phyloP scores from a whole-genome alignment of 2,888 invertebrate species.

The Scaptomyza polygonia region DNA sequence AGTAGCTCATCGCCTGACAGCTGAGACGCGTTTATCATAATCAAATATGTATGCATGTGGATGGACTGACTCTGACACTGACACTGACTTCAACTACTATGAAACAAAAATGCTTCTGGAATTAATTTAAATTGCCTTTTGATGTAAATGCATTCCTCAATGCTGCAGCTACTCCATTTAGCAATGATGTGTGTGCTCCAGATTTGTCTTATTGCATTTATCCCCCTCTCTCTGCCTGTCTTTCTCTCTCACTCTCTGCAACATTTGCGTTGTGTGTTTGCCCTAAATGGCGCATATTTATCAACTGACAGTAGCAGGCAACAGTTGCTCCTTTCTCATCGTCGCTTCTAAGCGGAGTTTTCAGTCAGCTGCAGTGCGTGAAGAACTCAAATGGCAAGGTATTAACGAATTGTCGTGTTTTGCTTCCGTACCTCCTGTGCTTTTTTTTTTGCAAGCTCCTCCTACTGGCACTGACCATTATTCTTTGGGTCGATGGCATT shows the following conservation, averaged over 20 bases:
- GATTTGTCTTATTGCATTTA: slow-evolving; percentile 60
- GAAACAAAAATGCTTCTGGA: slow-evolving; percentile 65
- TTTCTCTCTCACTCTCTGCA: slow-evolving; percentile 37
- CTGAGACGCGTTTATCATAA: slow-evolving; percentile 82
- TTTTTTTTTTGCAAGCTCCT: too few species aligned
- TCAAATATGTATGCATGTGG: slow-evolving; percentile 77
- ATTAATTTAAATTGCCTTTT: slow-evolving; percentile 84
- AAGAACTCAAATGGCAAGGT: slow-evolving; percentile 80
- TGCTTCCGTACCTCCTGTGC: slow-evolving; percentile 1
- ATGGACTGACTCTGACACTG: slow-evolving; percentile 56
- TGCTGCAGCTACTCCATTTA: slow-evolving; percentile 38
- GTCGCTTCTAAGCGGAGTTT: slow-evolving; percentile 36
- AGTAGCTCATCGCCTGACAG: slow-evolving; percentile 77
- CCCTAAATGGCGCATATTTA: slow-evolving; percentile 73
- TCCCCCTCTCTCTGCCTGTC: slow-evolving; percentile 39
- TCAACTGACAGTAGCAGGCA: slow-evolving; percentile 63
- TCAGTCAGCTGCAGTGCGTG: slow-evolving; percentile 71
- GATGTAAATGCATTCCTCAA: slow-evolving; percentile 84
- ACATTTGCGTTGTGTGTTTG: slow-evolving; percentile 64
- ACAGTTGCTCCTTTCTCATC: slow-evolving; percentile 10
- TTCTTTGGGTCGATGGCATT: slow-evolving; percentile 70
- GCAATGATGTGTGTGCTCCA: slow-evolving; percentile 60
- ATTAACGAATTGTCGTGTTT: slow-evolving; percentile 81
- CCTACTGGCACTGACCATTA: slow-evolving; percentile 61
- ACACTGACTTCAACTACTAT: slow-evolving; percentile 43